Conservation (phyloP, 2,797 vertebrate species). For the Squalus acanthias region DNA sequence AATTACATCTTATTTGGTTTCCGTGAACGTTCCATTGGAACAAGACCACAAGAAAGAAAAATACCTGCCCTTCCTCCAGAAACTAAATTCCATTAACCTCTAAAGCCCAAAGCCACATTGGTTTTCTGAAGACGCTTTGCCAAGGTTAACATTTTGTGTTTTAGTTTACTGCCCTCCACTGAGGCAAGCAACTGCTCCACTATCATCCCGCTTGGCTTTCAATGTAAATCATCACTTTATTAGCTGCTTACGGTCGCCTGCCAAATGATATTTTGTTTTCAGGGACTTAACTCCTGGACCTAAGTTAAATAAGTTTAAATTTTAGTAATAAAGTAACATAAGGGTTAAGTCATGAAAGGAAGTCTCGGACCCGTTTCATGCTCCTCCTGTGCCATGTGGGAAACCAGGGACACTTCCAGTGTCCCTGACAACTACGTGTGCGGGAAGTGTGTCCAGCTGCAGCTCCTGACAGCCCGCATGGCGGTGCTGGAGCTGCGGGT, state of each 20-base stretch:
- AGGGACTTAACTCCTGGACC: too few relatives aligned
- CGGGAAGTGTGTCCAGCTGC: too few relatives aligned
- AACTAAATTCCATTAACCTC: conserved; percentile 1
- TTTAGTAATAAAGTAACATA: too few relatives aligned
- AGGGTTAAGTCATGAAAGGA: too few relatives aligned
- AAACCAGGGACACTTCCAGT: too few relatives aligned
- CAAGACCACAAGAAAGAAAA: not conserved
- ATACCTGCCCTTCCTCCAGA: not conserved
- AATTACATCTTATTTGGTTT: conserved; percentile 28
- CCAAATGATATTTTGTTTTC: too few relatives aligned
- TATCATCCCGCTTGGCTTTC: not conserved
- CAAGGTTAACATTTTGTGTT: not conserved
- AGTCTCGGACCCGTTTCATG: too few relatives aligned
- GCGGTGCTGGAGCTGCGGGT: too few relatives aligned
- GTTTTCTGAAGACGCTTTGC: not conserved
- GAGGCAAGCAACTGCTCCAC: not conserved
- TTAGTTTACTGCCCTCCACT: not conserved
- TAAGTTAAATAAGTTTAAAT: too few relatives aligned
- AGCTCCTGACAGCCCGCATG: too few relatives aligned
- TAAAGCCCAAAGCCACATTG: not conserved
- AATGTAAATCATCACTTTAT: not conserved
- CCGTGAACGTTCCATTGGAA: not conserved
- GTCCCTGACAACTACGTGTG: too few relatives aligned
- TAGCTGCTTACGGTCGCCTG: not conserved
- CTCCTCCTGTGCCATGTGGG: too few relatives aligned